Evolutionary conservation across 2,888 invertebrate species (phyloP).

Genomic region (Prosopocoilus inquinatus): DNA sequence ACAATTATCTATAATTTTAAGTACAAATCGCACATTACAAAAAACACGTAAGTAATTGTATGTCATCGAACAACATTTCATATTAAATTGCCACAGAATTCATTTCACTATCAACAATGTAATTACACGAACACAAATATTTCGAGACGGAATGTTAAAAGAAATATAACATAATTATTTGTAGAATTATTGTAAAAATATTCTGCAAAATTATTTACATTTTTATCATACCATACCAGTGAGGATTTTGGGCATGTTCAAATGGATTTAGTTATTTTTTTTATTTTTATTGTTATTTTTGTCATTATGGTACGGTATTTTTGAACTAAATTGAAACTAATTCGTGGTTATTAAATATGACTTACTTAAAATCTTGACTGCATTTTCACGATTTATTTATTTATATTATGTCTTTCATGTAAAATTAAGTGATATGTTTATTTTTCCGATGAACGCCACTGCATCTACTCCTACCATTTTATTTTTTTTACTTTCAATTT

Average conservation of each 20-base stretch:
- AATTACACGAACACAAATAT: conserved; percentile 13
- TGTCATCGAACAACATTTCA: conserved; percentile 16
- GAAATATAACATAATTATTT: conserved; percentile 10
- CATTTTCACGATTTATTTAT: too few species aligned
- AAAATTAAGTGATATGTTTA: too few species aligned
- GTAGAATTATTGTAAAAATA: conserved; percentile 6
- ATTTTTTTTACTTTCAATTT: too few species aligned
- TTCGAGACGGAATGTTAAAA: conserved; percentile 9
- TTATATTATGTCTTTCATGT: too few species aligned
- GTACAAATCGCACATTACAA: conserved; percentile 11
- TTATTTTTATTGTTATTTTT: too few species aligned
- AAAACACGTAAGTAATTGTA: conserved; percentile 16
- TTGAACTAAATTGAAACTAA: too few species aligned
- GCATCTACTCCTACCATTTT: too few species aligned
- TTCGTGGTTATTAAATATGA: neutral
- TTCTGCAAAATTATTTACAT: neutral
- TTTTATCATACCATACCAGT: neutral
- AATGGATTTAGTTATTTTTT: too few species aligned
- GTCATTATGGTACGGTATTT: too few species aligned
- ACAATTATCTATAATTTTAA: conserved; percentile 21
- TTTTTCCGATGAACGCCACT: too few species aligned
- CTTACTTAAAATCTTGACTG: neutral
- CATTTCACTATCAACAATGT: conserved; percentile 8
- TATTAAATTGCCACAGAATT: conserved; percentile 10
- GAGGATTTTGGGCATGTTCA: too few species aligned